Percentiles rank a stretch among this genome's conserved stretches.
These are phyloP conservation scores for Prionailurus viverrinus DNA, from an alignment of 2,113 vertebrate species.

Conservation along the genomic window DNA sequence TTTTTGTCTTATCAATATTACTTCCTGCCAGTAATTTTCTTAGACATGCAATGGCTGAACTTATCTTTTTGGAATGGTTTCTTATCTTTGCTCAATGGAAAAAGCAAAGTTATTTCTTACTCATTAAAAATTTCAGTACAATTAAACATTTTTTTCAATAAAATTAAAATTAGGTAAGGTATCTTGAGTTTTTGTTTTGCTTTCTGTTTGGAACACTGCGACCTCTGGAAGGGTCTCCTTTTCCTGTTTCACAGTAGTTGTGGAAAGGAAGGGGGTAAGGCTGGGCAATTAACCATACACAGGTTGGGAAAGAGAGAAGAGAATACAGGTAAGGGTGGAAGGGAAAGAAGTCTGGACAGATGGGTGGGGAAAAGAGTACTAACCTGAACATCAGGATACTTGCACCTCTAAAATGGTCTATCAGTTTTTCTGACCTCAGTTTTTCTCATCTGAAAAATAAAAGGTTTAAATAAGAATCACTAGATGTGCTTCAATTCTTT, in stretches of 20 bases:
- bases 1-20: neutral
- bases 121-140: conserved; percentile 36
- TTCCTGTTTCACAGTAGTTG: neutral
- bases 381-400: neutral
- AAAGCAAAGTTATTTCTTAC: neutral
- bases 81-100: conserved; percentile 26
- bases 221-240: neutral
- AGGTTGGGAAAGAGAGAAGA: neutral
- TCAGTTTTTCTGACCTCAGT: neutral
- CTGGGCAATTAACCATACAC: neutral
- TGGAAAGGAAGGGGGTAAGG: neutral
- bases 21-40: conserved; percentile 17
- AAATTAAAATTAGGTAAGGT: neutral
- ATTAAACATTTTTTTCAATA: conserved; percentile 12
- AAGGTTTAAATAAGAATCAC: conserved; percentile 26
- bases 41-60: neutral
- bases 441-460: conserved; percentile 60
- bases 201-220: conserved; percentile 45
- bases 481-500: conserved; percentile 47
- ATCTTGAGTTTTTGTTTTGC: neutral
- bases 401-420: neutral
- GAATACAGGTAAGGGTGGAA: neutral
- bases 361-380: neutral
- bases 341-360: neutral
- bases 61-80: conserved; percentile 22